Conservation (phyloP, 2,797 vertebrate genomes). For the Mastacembelus armatus region DNA sequence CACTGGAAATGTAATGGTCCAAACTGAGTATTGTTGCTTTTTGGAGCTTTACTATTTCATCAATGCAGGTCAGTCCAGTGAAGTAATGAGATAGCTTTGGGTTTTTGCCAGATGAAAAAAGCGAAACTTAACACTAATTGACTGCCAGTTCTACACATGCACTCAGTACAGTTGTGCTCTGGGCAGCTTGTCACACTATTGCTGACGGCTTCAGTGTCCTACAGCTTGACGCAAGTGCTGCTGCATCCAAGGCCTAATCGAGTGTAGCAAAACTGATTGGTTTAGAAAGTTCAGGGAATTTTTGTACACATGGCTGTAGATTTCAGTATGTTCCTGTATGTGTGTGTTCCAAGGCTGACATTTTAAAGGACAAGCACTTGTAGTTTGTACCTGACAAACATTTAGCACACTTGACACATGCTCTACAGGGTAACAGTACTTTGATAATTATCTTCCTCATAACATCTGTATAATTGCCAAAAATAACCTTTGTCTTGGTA, state of each 20-base stretch:
- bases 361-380: constrained; percentile 33
- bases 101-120: constrained; percentile 25
- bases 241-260: constrained; percentile 8
- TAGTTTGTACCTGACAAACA: constrained; percentile 18
- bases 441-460: constrained; percentile 16
- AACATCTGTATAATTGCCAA: neutral
- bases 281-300: constrained; percentile 47
- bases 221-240: constrained; percentile 11
- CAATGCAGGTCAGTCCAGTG: constrained; percentile 3
- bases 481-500: constrained; percentile 8
- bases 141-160: constrained; percentile 28
- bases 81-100: constrained; percentile 41
- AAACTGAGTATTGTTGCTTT: constrained; percentile 9
- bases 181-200: constrained; percentile 28
- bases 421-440: constrained; percentile 1
- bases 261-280: constrained; percentile 32
- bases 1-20: constrained; percentile 17
- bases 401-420: constrained; percentile 5
- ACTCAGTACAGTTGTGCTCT: constrained; percentile 18
- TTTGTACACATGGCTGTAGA: constrained; percentile 4
- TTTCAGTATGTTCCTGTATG: neutral
- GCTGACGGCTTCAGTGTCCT: constrained; percentile 20
- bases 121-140: constrained; percentile 36
- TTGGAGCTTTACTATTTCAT: constrained; percentile 29
- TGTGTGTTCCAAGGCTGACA: constrained; percentile 20